Conservation (phyloP, 2,113 vertebrate species). For the Macquaria ambigua region DNA sequence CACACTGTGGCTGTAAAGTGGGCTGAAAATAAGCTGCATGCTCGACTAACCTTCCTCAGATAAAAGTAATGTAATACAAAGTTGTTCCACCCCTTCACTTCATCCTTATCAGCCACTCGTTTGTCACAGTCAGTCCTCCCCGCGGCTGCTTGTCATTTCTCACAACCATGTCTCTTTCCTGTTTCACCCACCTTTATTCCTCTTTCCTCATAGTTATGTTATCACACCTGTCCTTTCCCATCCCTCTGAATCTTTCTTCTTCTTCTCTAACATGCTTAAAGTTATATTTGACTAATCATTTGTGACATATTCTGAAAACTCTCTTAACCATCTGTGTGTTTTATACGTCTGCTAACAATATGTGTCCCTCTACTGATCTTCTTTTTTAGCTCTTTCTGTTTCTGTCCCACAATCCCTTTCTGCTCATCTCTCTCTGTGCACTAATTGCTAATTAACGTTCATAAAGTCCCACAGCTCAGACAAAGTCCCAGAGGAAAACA, state of each 20-base stretch:
- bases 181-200: background rate
- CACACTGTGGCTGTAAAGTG: background rate
- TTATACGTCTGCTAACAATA: background rate
- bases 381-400: background rate
- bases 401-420: slow-evolving; percentile 35
- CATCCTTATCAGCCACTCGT: slow-evolving; percentile 9
- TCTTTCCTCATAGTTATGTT: background rate
- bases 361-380: background rate
- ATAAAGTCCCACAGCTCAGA: slow-evolving; percentile 52
- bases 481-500: slow-evolving; percentile 40
- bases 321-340: background rate
- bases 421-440: slow-evolving; percentile 36
- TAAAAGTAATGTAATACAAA: slow-evolving; percentile 12
- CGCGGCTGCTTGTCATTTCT: background rate
- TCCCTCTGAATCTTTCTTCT: background rate
- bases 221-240: background rate
- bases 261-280: background rate
- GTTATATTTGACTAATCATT: background rate
- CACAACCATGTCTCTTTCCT: background rate
- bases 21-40: background rate
- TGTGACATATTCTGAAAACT: background rate
- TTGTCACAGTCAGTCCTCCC: background rate
- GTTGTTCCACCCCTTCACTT: background rate
- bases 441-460: slow-evolving; percentile 77
- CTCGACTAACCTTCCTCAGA: slow-evolving; percentile 14